These are phyloP conservation scores for Xiphophorus maculatus DNA, from an alignment of 2,113 vertebrate species.

Conservation along the genomic window DNA sequence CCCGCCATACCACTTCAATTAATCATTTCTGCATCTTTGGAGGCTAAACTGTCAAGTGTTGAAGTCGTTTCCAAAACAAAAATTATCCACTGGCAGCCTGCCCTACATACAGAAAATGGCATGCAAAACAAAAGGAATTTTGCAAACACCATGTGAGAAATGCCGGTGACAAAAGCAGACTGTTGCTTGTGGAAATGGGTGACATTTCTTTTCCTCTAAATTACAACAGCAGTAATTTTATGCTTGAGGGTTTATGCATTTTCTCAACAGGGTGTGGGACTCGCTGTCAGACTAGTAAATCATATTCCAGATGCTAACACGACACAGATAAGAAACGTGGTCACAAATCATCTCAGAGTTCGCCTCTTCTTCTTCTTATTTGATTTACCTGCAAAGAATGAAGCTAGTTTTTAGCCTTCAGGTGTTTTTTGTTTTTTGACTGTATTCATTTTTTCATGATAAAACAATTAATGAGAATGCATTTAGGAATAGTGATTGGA, in stretches of 20 bases:
- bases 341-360: constrained; percentile 10
- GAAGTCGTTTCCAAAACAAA: constrained; percentile 7
- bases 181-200: constrained; percentile 22
- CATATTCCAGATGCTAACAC: constrained; percentile 45
- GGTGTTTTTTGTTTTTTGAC: too few species aligned
- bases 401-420: too few species aligned
- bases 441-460: too few species aligned
- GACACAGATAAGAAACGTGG: constrained; percentile 55
- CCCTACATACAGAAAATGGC: not conserved
- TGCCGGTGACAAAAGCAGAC: constrained; percentile 7
- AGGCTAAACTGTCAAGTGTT: constrained; percentile 10
- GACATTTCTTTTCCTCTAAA: constrained; percentile 54
- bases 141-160: constrained; percentile 37
- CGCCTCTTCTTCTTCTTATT: constrained; percentile 22
- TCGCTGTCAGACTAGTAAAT: constrained; percentile 51
- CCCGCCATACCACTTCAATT: constrained; percentile 5
- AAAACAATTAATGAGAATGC: too few species aligned
- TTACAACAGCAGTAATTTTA: constrained; percentile 61
- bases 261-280: constrained; percentile 35
- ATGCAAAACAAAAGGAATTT: constrained; percentile 6
- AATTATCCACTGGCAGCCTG: constrained; percentile 39
- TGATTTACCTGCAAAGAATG: constrained; percentile 20
- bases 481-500: not conserved
- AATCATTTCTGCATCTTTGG: constrained; percentile 38
- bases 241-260: constrained; percentile 51